phyloP scores from a whole-genome alignment of 2,888 invertebrate species.

The Electrophaes corylata region DNA sequence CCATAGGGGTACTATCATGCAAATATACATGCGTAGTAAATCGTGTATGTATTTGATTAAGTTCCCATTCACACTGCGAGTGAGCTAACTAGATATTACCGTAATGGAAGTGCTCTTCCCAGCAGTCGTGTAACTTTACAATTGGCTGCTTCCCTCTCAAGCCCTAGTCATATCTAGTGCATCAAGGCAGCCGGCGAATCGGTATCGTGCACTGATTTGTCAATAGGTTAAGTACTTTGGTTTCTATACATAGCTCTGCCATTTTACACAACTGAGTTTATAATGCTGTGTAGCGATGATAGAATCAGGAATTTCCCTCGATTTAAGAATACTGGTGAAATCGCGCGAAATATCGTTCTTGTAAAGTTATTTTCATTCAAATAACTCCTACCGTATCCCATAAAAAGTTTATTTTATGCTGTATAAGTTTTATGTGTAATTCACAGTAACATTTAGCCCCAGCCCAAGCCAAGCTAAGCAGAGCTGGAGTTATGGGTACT shows the following conservation, averaged over 20 bases:
- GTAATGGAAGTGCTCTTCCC: conserved; percentile 1
- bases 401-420: no score
- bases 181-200: conserved; percentile 5
- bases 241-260: neutral
- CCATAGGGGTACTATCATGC: no score
- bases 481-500: no score
- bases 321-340: no score
- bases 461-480: no score
- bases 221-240: neutral
- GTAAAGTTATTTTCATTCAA: no score
- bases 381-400: no score
- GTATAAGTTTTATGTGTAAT: no score
- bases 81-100: neutral
- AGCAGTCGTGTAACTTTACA: conserved; percentile 10
- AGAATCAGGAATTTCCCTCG: neutral
- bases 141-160: conserved; percentile 21
- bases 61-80: neutral
- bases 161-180: conserved; percentile 17
- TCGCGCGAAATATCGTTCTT: no score
- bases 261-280: neutral
- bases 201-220: conserved; percentile 2
- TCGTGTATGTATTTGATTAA: no score
- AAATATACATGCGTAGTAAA: no score
- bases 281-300: neutral
- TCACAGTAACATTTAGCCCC: no score